Evolutionary conservation across 1,140 invertebrate species (phyloP).

Genomic region (Orius insidiosus): DNA sequence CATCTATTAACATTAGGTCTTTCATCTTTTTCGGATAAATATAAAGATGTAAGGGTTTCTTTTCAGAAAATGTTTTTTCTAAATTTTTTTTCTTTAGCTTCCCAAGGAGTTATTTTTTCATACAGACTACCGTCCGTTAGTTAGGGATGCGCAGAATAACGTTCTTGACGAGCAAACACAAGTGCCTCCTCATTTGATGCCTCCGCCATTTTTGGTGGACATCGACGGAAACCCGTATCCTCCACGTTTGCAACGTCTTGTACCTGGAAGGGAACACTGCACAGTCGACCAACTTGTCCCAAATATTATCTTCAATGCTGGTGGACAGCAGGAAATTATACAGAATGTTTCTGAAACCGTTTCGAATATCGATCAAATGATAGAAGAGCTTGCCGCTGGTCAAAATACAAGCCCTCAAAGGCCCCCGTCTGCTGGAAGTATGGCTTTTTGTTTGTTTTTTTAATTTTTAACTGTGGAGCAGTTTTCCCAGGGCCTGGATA

Average conservation of each 20-base stretch:
- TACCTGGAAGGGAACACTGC: slow-evolving; percentile 73
- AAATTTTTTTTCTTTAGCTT: slow-evolving; percentile 38
- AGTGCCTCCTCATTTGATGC: slow-evolving; percentile 91
- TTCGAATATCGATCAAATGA: slow-evolving; percentile 56
- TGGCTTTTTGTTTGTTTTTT: too few relatives aligned
- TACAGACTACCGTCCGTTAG: slow-evolving; percentile 87
- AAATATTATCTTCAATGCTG: slow-evolving; percentile 45
- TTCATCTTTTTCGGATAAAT: slow-evolving; percentile 43
- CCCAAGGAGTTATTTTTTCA: slow-evolving; percentile 94
- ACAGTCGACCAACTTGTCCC: slow-evolving; percentile 58
- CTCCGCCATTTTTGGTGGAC: slow-evolving; percentile 93
- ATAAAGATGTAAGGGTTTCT: slow-evolving; percentile 35
- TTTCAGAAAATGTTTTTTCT: too few relatives aligned
- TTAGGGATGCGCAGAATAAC: slow-evolving; percentile 60
- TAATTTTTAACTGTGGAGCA: too few relatives aligned
- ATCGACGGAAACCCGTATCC: slow-evolving; percentile 92
- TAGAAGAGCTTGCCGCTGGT: slow-evolving; percentile 43
- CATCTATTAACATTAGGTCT: slow-evolving; percentile 83
- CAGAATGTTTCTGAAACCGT: slow-evolving; percentile 35
- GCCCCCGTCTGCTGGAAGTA: too few relatives aligned
- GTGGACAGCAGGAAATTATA: slow-evolving; percentile 48
- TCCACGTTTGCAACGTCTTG: slow-evolving; percentile 63
- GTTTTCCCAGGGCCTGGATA: slow-evolving; percentile 24
- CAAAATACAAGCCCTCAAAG: not conserved
- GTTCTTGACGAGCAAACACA: slow-evolving; percentile 95